These are phyloP conservation scores for Aphodius sticticus DNA, from an alignment of 2,888 invertebrate species.

Conservation along the genomic window DNA sequence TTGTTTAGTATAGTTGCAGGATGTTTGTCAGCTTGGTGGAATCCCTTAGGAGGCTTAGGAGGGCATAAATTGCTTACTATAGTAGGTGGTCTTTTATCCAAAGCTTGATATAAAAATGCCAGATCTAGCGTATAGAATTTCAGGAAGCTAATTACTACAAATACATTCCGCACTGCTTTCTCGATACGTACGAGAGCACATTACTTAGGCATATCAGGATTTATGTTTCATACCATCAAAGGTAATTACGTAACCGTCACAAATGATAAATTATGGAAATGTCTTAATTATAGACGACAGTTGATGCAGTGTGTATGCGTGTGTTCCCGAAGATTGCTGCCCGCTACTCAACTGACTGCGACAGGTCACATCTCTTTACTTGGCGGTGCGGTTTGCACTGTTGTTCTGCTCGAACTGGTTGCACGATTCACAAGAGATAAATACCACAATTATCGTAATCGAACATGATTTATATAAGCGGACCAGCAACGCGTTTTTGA, in stretches of 20 bases:
- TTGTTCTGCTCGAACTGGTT: slow-evolving; percentile 6
- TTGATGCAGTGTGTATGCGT: background rate
- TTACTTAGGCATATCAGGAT: slow-evolving; percentile 7
- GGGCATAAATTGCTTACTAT: background rate
- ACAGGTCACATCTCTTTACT: background rate
- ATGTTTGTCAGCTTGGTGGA: background rate
- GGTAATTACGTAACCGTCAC: slow-evolving; percentile 5
- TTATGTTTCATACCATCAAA: slow-evolving; percentile 14
- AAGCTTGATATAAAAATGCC: background rate
- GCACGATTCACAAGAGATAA: slow-evolving; percentile 29
- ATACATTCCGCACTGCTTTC: background rate
- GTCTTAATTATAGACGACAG: slow-evolving; percentile 16
- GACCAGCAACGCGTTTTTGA: background rate
- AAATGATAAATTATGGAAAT: slow-evolving; percentile 14
- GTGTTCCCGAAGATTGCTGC: background rate
- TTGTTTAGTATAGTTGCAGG: too few species aligned
- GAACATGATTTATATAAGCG: slow-evolving; percentile 35
- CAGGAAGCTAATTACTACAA: background rate
- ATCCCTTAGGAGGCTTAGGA: background rate
- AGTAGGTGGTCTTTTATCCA: background rate
- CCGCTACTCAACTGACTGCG: background rate
- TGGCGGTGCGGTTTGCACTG: background rate
- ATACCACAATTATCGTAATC: slow-evolving; percentile 36
- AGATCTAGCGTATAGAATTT: background rate
- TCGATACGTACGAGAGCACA: slow-evolving; percentile 4